phyloP scores from a whole-genome alignment of 1,140 invertebrate genomes.

The Drosophila insularis region DNA sequence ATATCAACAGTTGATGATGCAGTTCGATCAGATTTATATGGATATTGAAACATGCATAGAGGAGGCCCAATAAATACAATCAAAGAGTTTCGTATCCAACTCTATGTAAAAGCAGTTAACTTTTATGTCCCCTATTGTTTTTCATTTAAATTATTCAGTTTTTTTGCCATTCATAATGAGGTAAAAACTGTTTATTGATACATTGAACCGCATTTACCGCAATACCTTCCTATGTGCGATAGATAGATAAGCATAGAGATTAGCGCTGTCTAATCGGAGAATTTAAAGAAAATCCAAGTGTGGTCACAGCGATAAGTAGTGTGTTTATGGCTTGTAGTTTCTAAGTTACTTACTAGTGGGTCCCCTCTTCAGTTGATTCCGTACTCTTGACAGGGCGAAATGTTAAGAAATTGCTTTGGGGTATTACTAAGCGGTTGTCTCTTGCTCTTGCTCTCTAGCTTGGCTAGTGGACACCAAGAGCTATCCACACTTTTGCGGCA shows the following conservation, averaged over 20 bases:
- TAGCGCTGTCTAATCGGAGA: slow-evolving; percentile 51
- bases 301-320: slow-evolving; percentile 41
- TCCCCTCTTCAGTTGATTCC: slow-evolving; percentile 36
- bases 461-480: slow-evolving; percentile 43
- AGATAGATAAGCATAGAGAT: slow-evolving; percentile 48
- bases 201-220: slow-evolving; percentile 29
- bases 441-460: slow-evolving; percentile 16
- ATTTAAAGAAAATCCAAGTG: slow-evolving; percentile 59
- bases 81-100: not conserved
- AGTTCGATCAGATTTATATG: slow-evolving; percentile 43
- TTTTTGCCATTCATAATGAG: slow-evolving; percentile 15
- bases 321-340: slow-evolving; percentile 23
- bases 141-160: too few relatives aligned
- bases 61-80: not conserved
- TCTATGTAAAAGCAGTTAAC: not conserved
- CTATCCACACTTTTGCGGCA: slow-evolving; percentile 47
- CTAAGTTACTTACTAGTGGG: not conserved
- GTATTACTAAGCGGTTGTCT: slow-evolving; percentile 30
- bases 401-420: slow-evolving; percentile 30
- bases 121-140: not conserved
- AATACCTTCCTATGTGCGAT: slow-evolving; percentile 25
- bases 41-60: slow-evolving; percentile 30
- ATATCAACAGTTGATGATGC: slow-evolving; percentile 40
- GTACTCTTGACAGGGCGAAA: slow-evolving; percentile 25
- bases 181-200: slow-evolving; percentile 31